Conservation (phyloP, 2,888 invertebrate genomes). For the Proisotoma minuta region DNA sequence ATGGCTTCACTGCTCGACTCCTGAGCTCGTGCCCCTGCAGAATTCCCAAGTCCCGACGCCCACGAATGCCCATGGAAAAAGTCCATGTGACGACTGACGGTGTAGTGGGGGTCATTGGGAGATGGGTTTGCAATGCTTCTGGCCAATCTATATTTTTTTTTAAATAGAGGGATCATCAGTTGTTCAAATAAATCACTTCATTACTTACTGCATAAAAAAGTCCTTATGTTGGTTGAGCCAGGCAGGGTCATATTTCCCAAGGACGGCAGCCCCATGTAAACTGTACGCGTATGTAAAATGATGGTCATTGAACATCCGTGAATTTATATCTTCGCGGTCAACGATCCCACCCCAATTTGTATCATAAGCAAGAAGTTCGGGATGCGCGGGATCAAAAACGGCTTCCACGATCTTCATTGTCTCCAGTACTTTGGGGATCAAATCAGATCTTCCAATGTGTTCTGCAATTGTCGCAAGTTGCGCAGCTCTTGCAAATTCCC, state of each 20-base stretch:
- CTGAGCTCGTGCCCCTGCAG: background rate
- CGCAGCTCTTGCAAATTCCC: slow-evolving; percentile 6
- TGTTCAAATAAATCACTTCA: background rate
- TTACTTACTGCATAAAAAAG: slow-evolving; percentile 17
- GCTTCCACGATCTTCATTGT: slow-evolving; percentile 8
- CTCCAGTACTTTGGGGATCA: slow-evolving; percentile 7
- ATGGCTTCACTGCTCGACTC: background rate
- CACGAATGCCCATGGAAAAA: background rate
- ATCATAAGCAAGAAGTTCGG: slow-evolving; percentile 15
- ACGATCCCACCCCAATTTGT: slow-evolving; percentile 26
- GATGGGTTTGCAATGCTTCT: background rate
- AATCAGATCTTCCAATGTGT: slow-evolving; percentile 18
- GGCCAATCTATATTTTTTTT: background rate
- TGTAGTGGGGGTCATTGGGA: background rate
- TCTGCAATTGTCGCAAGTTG: slow-evolving; percentile 21
- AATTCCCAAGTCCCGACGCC: background rate
- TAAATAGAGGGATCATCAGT: too few species aligned
- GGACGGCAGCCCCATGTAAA: slow-evolving; percentile 24
- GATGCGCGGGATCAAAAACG: slow-evolving; percentile 15
- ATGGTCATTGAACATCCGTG: slow-evolving; percentile 24
- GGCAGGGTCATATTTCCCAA: slow-evolving; percentile 21
- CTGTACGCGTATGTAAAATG: slow-evolving; percentile 27
- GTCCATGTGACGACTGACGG: background rate
- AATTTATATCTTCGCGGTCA: slow-evolving; percentile 10
- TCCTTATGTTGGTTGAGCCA: slow-evolving; percentile 23